Evolutionary conservation across 2,888 invertebrate species (phyloP), one percentile per base, ranked within the genome.

Genomic region (Watsonalla cultraria): DNA sequence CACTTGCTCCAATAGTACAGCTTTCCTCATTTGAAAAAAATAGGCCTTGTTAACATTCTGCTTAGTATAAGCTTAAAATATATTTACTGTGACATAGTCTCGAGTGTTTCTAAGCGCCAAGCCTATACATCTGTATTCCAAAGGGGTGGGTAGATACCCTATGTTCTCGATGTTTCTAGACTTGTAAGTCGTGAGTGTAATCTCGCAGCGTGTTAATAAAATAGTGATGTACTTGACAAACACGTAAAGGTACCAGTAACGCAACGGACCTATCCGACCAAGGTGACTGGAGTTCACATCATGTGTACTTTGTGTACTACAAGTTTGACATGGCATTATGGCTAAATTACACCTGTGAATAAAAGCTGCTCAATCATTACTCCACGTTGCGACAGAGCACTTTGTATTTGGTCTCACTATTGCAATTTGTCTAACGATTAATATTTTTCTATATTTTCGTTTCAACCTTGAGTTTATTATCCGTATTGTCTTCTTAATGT

Each of bases 381-480:
- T 58, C 55, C 33, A 33, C 54, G 68, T 78, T 80, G 71, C 79
- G 64, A 67, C 65, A 76, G 52, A 52, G 55, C 62, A 59, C 64
- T 68, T 65, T 68, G 70, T 64, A 57, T 59, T 58, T 47, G 39
- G 51, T 55, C 56, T 61, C 60, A 58, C 56, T 59, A 56, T 64
- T 72, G 78, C 79, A 80, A 82, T 80, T 75, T 76, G 72, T 77
- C 68, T 67, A 65, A 56, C 62, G 65, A 69, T 71, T 66, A 68
- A 71, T 70, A 72, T 74, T 73, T 76, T 70, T 74, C 67, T 75
- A 67, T 78, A 74, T 76, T 74, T 74, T 65, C 68, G 68, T 64
- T 66, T 54, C 70, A 77, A 83, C 88, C 87, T 88, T 88, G 86
- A 74, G 76, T 78, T 62, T 78, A 81, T 82, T 85, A 76, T 56